phyloP scores from a whole-genome alignment of 1,140 invertebrate genomes.

The Caligus rogercresseyi region DNA sequence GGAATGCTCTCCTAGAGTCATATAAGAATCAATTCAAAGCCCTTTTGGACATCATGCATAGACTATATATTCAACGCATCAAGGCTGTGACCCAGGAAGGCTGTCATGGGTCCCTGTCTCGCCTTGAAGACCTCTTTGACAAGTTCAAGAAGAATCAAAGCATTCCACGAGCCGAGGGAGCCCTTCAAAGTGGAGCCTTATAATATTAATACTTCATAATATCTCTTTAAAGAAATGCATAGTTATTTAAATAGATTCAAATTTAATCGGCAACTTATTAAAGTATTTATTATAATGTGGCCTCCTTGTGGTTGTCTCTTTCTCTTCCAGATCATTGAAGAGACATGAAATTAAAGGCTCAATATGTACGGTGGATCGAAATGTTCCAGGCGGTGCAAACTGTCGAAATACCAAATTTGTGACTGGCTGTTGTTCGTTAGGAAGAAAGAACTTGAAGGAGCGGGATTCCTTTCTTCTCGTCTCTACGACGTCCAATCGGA shows the following conservation, averaged over 20 bases:
- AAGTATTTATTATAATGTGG: no score
- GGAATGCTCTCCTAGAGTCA: background rate
- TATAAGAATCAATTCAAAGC: background rate
- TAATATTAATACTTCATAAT: no score
- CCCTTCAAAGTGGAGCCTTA: background rate
- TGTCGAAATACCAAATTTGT: no score
- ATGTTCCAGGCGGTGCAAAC: no score
- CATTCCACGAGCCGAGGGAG: background rate
- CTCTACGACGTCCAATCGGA: background rate
- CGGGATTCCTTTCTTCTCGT: background rate
- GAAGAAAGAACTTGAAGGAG: background rate
- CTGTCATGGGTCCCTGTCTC: constrained; percentile 1
- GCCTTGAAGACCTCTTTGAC: background rate
- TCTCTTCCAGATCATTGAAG: no score
- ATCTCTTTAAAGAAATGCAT: background rate
- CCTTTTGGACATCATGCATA: background rate
- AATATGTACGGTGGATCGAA: no score
- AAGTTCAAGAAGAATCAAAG: background rate
- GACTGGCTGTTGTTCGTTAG: background rate
- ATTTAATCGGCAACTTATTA: no score
- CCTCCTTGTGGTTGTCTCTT: no score
- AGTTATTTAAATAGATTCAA: no score
- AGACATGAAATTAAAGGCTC: background rate
- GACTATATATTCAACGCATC: background rate
- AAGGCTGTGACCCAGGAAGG: constrained; percentile 3